Evolutionary conservation across 2,113 vertebrate genomes (phyloP), one percentile per base, ranked within the genome.

Genomic region (Nibea coibor): DNA sequence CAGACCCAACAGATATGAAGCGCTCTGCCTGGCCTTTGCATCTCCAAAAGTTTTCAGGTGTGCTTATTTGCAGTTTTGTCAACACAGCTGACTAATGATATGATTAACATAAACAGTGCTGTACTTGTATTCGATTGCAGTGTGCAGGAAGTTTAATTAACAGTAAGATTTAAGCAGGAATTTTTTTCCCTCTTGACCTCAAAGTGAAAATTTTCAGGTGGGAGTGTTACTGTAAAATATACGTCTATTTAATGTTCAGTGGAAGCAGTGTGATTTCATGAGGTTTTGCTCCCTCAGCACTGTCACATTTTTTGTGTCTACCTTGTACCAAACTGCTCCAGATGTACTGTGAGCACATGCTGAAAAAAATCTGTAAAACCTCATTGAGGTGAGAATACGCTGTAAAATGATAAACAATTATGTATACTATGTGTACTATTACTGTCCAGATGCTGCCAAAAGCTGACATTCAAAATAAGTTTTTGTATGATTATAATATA

Each of bases 241-340:
- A 56, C 22, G 54, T 75, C 17, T 69, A n/a, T 59, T 62, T 72
- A 58, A 73, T 73, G n/a, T 42, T 58, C 16, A 28, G 20, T 71
- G 19, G 47, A 82, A 64, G 39, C 28, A 51, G 42, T 14, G 48
- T 35, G 20, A 48, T 24, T 86, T 82, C 63, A 65, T 81, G 43
- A 71, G 64, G 53, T 84, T 82, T 70, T 78, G 20, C 53, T 50
- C 70, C 70, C 26, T 81, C 39, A 73, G 63, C 83, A 80, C 85
- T 59, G 75, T 42, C 73, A 68, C 5, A 53, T 58, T n/a, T 78
- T 31, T 58, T 54, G 19, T 71, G 45, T 68, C 43, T 70, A 26
- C 66, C 31, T 54, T 43, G 16, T 57, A 48, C 64, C 47, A 76
- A 80, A 79, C 58, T 45, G 12, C 26, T 79, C 47, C 58, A 72